phyloP scores from a whole-genome alignment of 23 tunicate genomes.

The Trididemnum clinides region DNA sequence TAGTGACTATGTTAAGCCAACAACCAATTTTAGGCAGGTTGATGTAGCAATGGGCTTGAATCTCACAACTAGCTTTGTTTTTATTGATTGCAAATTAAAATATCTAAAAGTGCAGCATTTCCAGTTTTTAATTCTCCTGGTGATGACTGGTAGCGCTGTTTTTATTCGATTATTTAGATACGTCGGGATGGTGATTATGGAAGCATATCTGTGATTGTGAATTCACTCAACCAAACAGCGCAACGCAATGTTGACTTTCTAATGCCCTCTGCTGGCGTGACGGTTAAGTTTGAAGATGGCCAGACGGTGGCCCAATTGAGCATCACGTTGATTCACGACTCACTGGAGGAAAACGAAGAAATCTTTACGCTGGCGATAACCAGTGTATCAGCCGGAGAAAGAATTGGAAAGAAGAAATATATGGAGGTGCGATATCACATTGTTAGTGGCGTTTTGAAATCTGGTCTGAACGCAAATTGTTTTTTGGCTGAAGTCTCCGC shows the following conservation, averaged over 20 bases:
- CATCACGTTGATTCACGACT: constrained; percentile 62
- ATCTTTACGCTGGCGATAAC: constrained; percentile 49
- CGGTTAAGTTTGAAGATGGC: constrained; percentile 58
- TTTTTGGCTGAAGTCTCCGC: no score
- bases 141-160: no score
- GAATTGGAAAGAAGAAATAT: constrained; percentile 34
- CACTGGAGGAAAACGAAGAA: constrained; percentile 63
- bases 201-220: constrained; percentile 46
- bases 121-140: no score
- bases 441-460: no score
- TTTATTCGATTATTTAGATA: constrained; percentile 43
- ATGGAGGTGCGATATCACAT: constrained; percentile 30
- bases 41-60: no score
- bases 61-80: no score
- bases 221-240: constrained; percentile 64
- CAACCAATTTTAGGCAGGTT: no score
- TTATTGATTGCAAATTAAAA: no score
- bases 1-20: no score
- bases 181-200: constrained; percentile 67
- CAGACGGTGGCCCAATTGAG: constrained; percentile 41
- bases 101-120: no score
- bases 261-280: constrained; percentile 54
- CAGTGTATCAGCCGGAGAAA: constrained; percentile 46
- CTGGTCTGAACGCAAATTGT: no score
- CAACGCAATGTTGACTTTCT: constrained; percentile 68